phyloP scores from a whole-genome alignment of 2,797 vertebrate genomes.

The Oceanodroma leucorhoa region DNA sequence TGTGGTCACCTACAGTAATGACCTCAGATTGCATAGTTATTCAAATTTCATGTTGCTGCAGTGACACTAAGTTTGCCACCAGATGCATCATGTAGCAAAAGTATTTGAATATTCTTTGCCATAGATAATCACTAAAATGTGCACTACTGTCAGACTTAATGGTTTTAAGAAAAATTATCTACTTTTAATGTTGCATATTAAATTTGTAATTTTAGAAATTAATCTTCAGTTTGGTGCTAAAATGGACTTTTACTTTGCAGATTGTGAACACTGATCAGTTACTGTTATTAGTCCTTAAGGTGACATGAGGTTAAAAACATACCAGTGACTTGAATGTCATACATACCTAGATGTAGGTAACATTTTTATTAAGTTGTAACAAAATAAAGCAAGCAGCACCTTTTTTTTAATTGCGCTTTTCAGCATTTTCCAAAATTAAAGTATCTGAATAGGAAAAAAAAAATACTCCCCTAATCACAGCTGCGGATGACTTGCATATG shows the following conservation, averaged over 20 bases:
- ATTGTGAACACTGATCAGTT: neutral
- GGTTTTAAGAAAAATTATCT: neutral
- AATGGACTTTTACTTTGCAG: neutral
- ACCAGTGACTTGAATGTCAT: neutral
- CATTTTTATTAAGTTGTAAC: neutral
- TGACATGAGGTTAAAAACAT: neutral
- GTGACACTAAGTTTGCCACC: neutral
- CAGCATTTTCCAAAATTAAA: neutral
- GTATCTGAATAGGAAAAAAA: neutral
- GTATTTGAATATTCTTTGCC: neutral
- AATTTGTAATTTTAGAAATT: neutral
- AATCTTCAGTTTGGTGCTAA: neutral
- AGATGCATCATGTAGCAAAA: neutral
- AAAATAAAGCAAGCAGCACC: neutral
- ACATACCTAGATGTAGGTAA: neutral
- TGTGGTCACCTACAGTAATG: neutral
- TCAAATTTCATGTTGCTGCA: neutral
- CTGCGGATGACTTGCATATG: neutral
- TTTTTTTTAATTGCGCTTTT: neutral
- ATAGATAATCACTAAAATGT: neutral
- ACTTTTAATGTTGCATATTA: neutral
- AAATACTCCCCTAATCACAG: neutral
- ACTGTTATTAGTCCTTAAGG: neutral
- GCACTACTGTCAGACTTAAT: neutral
- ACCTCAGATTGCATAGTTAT: neutral